These are phyloP conservation scores for Vicugna pacos DNA, from an alignment of 2,113 vertebrate species.

Conservation along the genomic window DNA sequence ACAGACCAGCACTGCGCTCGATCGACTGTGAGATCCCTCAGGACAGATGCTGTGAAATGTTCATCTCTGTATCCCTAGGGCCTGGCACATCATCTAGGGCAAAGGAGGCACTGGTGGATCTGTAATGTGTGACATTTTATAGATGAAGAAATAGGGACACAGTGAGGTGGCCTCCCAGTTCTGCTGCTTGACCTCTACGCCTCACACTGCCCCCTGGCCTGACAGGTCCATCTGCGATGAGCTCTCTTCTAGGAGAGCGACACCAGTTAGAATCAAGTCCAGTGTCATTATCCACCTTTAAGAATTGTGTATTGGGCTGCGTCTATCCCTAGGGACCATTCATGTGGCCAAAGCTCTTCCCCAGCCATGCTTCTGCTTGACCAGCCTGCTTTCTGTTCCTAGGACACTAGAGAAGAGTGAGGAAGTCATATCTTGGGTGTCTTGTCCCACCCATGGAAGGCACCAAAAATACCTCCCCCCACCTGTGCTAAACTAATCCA, in stretches of 20 bases:
- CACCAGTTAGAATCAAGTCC: background rate
- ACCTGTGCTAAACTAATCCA: background rate
- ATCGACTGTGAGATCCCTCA: background rate
- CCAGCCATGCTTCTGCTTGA: no score
- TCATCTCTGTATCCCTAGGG: background rate
- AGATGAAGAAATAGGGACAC: background rate
- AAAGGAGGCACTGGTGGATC: background rate
- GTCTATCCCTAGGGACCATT: no score
- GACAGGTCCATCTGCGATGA: background rate
- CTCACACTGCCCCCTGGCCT: background rate
- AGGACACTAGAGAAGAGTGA: background rate
- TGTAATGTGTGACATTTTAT: background rate
- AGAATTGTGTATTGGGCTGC: no score
- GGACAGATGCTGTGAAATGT: background rate
- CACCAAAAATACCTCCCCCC: fast-evolving
- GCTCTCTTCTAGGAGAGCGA: background rate
- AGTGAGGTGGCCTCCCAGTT: background rate
- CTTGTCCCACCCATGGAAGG: background rate
- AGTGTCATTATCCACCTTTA: background rate
- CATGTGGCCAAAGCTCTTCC: background rate
- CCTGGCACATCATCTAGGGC: fast-evolving
- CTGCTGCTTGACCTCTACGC: background rate
- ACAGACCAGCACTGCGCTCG: fast-evolving
- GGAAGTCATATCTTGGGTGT: background rate
- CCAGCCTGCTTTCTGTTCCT: background rate